Conservation (phyloP, 1,140 invertebrate species). For the Latrodectus geometricus region DNA sequence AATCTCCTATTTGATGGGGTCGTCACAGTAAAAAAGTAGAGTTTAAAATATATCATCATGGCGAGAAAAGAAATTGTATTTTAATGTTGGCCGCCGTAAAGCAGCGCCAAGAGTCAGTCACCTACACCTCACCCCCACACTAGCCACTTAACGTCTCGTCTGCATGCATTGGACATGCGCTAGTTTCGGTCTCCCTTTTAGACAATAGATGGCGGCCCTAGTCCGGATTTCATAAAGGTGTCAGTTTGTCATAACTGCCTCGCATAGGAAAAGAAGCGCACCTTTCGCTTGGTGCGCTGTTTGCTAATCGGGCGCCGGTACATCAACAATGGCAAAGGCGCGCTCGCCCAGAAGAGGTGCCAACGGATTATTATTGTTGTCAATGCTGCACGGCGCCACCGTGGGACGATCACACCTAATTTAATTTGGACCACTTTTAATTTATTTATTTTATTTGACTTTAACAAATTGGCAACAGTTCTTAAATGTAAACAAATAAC, state of each 20-base stretch:
- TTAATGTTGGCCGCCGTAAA: background rate
- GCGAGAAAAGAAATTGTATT: no score
- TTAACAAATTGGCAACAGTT: conserved; percentile 7
- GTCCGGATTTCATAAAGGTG: conserved; percentile 56
- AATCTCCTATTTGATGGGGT: no score
- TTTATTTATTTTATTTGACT: background rate
- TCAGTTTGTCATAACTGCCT: conserved; percentile 54
- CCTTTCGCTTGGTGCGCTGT: conserved; percentile 18
- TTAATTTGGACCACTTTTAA: background rate
- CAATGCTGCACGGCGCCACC: background rate
- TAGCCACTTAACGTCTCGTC: background rate
- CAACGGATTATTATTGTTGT: conserved; percentile 13
- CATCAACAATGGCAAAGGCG: background rate
- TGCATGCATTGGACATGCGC: conserved; percentile 53
- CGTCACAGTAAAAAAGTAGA: background rate
- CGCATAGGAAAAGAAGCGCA: conserved; percentile 40
- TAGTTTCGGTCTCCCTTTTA: background rate
- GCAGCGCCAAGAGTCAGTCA: conserved; percentile 31
- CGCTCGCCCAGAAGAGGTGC: background rate
- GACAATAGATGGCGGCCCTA: conserved; percentile 59
- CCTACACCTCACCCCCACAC: conserved; percentile 16
- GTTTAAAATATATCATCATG: background rate
- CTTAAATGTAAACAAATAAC: background rate
- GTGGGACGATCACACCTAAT: background rate
- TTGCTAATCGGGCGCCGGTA: background rate